These are phyloP conservation scores for Thymelicus acteon DNA, from an alignment of 2,888 invertebrate genomes.

Conservation along the genomic window DNA sequence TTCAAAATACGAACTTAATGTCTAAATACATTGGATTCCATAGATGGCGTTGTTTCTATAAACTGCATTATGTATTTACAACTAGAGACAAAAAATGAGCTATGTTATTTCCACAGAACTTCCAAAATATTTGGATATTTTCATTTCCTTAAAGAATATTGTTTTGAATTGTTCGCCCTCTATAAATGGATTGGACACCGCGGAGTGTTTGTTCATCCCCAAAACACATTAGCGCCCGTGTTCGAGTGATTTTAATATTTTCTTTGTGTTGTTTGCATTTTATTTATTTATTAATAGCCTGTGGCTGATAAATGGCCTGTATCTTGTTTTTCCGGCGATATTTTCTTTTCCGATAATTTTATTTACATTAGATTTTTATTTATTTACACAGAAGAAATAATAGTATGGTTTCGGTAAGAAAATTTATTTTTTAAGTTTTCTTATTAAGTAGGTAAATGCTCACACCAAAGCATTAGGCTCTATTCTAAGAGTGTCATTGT, in stretches of 20 bases:
- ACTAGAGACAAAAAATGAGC: too few relatives aligned
- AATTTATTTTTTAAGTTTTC: too few relatives aligned
- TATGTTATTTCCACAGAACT: neutral
- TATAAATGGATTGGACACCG: slow-evolving; percentile 32
- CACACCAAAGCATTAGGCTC: too few relatives aligned
- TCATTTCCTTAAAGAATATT: slow-evolving; percentile 23
- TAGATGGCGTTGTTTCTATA: too few relatives aligned
- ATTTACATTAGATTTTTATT: neutral
- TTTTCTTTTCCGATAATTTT: neutral
- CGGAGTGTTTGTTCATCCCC: slow-evolving; percentile 26
- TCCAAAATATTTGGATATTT: slow-evolving; percentile 13
- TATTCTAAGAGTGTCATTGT: too few relatives aligned
- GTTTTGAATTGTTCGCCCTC: slow-evolving; percentile 18
- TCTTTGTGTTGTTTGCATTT: slow-evolving; percentile 25
- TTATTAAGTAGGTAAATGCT: too few relatives aligned
- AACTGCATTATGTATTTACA: too few relatives aligned
- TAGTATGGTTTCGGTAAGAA: too few relatives aligned
- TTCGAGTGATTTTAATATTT: slow-evolving; percentile 34
- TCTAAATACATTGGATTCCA: too few relatives aligned
- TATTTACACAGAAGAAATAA: too few relatives aligned
- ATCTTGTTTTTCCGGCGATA: neutral
- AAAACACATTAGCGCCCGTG: slow-evolving; percentile 29
- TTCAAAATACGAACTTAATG: too few relatives aligned
- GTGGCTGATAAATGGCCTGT: slow-evolving; percentile 1
- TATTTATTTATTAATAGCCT: slow-evolving; percentile 6